Percentiles rank a stretch among this genome's conserved stretches.
Evolutionary conservation across 2,113 vertebrate genomes (phyloP).

Genomic region (Echinops telfairi): DNA sequence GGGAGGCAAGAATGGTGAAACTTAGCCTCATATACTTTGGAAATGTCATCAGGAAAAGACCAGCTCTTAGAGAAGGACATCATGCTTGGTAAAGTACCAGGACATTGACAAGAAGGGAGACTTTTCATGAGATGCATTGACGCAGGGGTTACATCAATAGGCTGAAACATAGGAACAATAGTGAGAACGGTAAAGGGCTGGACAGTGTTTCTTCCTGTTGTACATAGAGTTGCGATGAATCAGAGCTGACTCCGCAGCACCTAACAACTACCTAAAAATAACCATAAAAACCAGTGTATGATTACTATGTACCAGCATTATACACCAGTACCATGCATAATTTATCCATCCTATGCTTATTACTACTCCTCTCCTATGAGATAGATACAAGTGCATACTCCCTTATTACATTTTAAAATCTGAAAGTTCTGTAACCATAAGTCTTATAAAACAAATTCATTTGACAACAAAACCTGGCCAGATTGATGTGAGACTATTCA

Average conservation of each 20-base stretch:
- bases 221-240: too few species aligned
- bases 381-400: background rate
- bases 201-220: background rate
- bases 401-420: conserved; percentile 25
- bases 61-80: too few species aligned
- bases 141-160: too few species aligned
- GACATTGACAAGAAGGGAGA: too few species aligned
- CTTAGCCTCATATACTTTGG: too few species aligned
- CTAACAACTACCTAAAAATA: background rate
- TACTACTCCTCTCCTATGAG: background rate
- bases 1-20: too few species aligned
- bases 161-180: too few species aligned
- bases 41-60: too few species aligned
- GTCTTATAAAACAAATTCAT: conserved; percentile 24
- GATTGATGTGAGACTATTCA: background rate
- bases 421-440: conserved; percentile 41
- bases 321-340: background rate
- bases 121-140: too few species aligned
- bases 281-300: background rate
- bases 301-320: background rate
- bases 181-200: background rate
- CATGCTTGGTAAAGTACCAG: too few species aligned
- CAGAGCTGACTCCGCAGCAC: too few species aligned
- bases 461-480: conserved; percentile 30
- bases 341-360: background rate